phyloP scores from a whole-genome alignment of 2,888 invertebrate genomes.

The Ligdia adustata region DNA sequence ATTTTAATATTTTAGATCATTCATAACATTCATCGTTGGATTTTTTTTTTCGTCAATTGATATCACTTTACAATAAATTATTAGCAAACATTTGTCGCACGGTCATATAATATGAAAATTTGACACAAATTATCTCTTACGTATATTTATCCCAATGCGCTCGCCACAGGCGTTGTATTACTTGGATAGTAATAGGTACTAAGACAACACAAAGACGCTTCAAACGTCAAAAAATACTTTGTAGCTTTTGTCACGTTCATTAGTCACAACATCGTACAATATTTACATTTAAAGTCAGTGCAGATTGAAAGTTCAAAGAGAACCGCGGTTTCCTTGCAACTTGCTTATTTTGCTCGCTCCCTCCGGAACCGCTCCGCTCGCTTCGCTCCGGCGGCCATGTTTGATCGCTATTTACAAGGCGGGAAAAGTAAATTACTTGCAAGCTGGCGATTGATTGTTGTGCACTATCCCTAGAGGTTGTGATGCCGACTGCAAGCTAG shows the following conservation, averaged over 20 bases:
- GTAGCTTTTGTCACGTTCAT: constrained; percentile 3
- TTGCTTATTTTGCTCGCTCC: constrained; percentile 17
- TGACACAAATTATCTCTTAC: too few relatives aligned
- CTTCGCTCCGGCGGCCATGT: constrained; percentile 39
- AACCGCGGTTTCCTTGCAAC: constrained; percentile 8
- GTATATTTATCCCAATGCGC: too few relatives aligned
- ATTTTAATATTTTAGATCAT: too few relatives aligned
- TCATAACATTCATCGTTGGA: too few relatives aligned
- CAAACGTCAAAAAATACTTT: not conserved
- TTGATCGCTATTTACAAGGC: constrained; percentile 68
- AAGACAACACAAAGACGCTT: not conserved
- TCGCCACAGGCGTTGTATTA: not conserved
- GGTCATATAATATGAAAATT: too few relatives aligned
- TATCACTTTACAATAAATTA: too few relatives aligned
- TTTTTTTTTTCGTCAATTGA: too few relatives aligned
- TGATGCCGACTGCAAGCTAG: constrained; percentile 55
- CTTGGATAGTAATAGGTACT: too few relatives aligned
- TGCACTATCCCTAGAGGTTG: constrained; percentile 57
- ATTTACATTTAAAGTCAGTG: constrained; percentile 13
- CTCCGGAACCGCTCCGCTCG: constrained; percentile 14
- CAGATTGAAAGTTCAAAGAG: constrained; percentile 19
- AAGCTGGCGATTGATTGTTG: constrained; percentile 68
- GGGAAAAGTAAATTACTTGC: constrained; percentile 70
- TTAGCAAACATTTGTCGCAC: too few relatives aligned
- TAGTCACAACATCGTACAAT: constrained; percentile 3